Evolutionary conservation across 2,797 vertebrate genomes (phyloP).

Genomic region (Xerus rutilus): DNA sequence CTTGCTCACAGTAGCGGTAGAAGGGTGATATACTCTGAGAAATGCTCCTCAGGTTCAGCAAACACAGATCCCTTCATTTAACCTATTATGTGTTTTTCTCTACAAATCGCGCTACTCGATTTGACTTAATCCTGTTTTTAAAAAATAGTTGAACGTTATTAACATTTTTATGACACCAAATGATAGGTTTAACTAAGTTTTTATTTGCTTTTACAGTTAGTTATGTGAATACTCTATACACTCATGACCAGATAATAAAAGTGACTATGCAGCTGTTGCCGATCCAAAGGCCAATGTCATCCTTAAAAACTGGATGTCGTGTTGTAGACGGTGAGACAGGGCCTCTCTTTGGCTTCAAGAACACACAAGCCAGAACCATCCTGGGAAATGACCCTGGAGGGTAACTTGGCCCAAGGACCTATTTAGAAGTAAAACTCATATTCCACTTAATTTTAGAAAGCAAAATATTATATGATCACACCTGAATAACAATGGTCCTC

Average conservation of each 20-base stretch:
- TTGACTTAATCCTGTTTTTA: neutral
- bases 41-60: neutral
- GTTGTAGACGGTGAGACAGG: neutral
- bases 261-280: neutral
- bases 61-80: neutral
- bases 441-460: neutral
- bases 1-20: neutral
- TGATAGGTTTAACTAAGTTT: neutral
- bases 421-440: neutral
- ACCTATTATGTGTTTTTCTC: neutral
- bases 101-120: neutral
- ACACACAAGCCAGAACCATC: neutral
- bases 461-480: neutral
- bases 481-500: neutral
- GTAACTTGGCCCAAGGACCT: neutral
- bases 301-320: neutral
- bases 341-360: neutral
- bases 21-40: neutral
- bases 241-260: neutral
- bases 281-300: neutral
- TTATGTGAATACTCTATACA: neutral
- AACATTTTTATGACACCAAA: conserved; percentile 43
- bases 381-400: neutral
- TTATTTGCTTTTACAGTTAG: neutral
- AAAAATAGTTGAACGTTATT: neutral